Evolutionary conservation across 2,797 vertebrate genomes (phyloP), one percentile per base, ranked within the genome.

Genomic region (Gymnopithys bicolor): DNA sequence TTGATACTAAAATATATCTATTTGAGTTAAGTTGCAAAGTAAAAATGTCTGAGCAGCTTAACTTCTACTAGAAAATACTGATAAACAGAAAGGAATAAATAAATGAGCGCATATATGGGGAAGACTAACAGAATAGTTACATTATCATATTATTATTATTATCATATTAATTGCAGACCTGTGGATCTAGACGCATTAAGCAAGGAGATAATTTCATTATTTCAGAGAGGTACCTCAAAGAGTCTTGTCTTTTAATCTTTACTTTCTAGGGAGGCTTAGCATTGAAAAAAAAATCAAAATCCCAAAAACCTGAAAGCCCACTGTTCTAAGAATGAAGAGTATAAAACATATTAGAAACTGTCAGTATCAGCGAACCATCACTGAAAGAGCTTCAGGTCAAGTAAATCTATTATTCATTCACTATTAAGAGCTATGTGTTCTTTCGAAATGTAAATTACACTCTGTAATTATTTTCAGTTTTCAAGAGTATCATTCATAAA

Each of bases 361-460:
- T 63, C n/a, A 15, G 12, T 64, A 62, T 75, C 49, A 78, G 46
- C 39, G n/a, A 63, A 70, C 13, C 46, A 39, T 74, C n/a, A 55
- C 27, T 48, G 23, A 79, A 85, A 85, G 76, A 87, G 21, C 55
- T 82, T 70, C 81, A 70, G 82, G 63, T 91, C 80, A 89, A 95
- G 25, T 79, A 85, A 87, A 89, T 93, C 22, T n/a, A 92, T 93
- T 84, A 93, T 70, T 93, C 43, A 93, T 86, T 90, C 33, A 45
- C 45, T 53, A 48, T 46, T 74, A 78, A 27, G 35, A 89, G 46
- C 37, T 82, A 22, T 10, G 24, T 62, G 19, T 55, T 89, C 53
- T 68, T 89, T 91, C 27, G 67, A 88, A 91, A 87, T 89, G 60
- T 48, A 92, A 95, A 92, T 86, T 76, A 69, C 28, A 10, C 13